Evolutionary conservation across 2,888 invertebrate genomes (phyloP).

Genomic region (Polydesmus complanatus): DNA sequence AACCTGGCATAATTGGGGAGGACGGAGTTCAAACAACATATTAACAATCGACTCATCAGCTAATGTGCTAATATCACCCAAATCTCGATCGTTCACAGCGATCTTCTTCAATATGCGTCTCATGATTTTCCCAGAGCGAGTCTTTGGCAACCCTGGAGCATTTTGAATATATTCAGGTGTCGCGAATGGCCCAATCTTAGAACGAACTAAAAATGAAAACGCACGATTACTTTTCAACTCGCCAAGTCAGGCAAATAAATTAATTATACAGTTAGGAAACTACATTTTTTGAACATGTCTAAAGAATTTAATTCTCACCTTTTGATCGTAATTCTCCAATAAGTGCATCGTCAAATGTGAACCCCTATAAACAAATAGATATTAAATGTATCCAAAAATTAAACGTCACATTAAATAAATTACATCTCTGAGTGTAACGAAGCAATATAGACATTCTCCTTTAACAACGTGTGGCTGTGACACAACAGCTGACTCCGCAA

Average conservation of each 20-base stretch:
- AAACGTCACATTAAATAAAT: background rate
- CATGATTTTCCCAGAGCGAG: slow-evolving; percentile 97
- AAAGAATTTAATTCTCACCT: slow-evolving; percentile 2
- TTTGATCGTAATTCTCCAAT: slow-evolving; percentile 25
- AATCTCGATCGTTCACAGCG: slow-evolving; percentile 69
- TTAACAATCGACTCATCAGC: slow-evolving; percentile 84
- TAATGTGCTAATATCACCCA: slow-evolving; percentile 87
- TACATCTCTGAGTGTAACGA: slow-evolving; percentile 75
- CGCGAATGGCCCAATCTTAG: slow-evolving; percentile 90
- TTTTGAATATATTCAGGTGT: slow-evolving; percentile 87
- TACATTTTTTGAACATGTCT: background rate
- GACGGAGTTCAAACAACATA: slow-evolving; percentile 57
- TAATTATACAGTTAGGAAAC: too few relatives aligned
- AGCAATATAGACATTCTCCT: slow-evolving; percentile 94
- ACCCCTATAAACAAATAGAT: slow-evolving; percentile 26
- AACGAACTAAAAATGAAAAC: slow-evolving; percentile 47
- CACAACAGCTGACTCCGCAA: slow-evolving; percentile 93
- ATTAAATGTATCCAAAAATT: background rate
- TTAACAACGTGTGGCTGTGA: slow-evolving; percentile 87
- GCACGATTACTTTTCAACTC: too few relatives aligned
- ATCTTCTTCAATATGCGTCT: slow-evolving; percentile 85
- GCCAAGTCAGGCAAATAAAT: too few relatives aligned
- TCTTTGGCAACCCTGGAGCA: slow-evolving; percentile 89
- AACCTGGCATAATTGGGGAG: slow-evolving; percentile 27
- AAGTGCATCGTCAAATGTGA: slow-evolving; percentile 26